Base-by-base conservation (phyloP, 2,888 invertebrate genomes). In the Neoascia interrupta region DNA sequence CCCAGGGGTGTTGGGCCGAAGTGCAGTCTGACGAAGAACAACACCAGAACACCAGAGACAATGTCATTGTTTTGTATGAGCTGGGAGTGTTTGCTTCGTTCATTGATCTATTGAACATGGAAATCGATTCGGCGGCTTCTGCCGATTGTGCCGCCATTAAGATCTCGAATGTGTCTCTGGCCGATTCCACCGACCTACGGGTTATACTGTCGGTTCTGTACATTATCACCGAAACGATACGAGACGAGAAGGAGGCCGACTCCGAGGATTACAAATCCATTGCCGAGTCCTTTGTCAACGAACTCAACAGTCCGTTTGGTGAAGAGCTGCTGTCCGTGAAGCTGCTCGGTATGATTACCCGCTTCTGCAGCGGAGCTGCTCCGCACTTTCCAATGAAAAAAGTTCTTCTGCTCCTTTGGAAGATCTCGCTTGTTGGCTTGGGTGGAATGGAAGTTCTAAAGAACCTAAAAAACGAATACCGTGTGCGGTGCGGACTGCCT, bases 361-460 rank as follows among this genome's bases (percentile, higher is more conserved):
- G 95, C 83, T 97, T 99, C 86, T 99, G 99, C 89, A 96, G 97
- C 83, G 98, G 98, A 0, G 94, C 95, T 19, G 95, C 97, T 4
- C 97, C 98, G 13, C 98, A 99, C 90, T 99, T 97, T 89, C 99
- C 99, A 2, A 98, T 99, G 93, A 98, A 98, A 88, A 99, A 99
- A 90, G 96, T 99, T 6, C 90, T 99, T 13, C 90, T 99, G 47
- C 90, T 99, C 13, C 88, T 98, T 1, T 99, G 99, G 99, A 99
- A 99, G 90, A 92, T 97, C 6, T 92, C 98, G 68, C 90, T 99
- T 54, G 93, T 98, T 1, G 94, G 96, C 10, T 90, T 99, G 49
- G 99, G 99, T 16, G 99, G 98, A 5, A 96, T 96, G 85, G 93
- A 94, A 69, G 93, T 94, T 63, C 89, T 98, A 21, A 94, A 94